Percentiles rank a stretch among this genome's conserved stretches.
Conservation (phyloP, 2,888 invertebrate genomes). For the Callosobruchus maculatus region DNA sequence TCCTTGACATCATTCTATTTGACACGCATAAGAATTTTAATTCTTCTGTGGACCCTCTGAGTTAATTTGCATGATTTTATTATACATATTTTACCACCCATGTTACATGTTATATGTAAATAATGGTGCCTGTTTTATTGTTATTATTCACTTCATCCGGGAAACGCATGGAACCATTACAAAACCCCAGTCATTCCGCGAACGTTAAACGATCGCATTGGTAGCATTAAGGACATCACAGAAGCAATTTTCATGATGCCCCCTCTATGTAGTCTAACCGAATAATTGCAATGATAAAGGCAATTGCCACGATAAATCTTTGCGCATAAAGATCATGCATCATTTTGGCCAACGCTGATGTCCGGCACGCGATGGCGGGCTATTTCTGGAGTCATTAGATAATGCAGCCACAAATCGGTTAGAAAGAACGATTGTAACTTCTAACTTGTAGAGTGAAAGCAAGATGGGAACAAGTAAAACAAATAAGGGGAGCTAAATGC, state of each 20-base stretch:
- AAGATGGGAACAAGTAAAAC: too few species aligned
- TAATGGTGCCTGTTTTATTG: background rate
- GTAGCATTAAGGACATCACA: background rate
- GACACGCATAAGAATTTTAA: too few species aligned
- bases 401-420: too few species aligned
- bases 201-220: background rate
- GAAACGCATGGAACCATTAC: background rate
- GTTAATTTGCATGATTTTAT: too few species aligned
- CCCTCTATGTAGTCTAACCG: conserved; percentile 12
- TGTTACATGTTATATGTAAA: too few species aligned
- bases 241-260: background rate
- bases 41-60: too few species aligned
- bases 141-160: background rate
- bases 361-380: conserved; percentile 26
- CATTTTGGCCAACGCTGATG: conserved; percentile 26
- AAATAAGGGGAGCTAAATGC: background rate
- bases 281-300: conserved; percentile 19
- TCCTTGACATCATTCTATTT: too few species aligned
- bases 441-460: too few species aligned
- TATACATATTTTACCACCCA: too few species aligned
- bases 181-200: background rate
- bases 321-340: conserved; percentile 28
- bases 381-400: background rate
- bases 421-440: too few species aligned
- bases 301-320: conserved; percentile 28